phyloP scores from a whole-genome alignment of 2,888 invertebrate species.

The Stenurella melanura region DNA sequence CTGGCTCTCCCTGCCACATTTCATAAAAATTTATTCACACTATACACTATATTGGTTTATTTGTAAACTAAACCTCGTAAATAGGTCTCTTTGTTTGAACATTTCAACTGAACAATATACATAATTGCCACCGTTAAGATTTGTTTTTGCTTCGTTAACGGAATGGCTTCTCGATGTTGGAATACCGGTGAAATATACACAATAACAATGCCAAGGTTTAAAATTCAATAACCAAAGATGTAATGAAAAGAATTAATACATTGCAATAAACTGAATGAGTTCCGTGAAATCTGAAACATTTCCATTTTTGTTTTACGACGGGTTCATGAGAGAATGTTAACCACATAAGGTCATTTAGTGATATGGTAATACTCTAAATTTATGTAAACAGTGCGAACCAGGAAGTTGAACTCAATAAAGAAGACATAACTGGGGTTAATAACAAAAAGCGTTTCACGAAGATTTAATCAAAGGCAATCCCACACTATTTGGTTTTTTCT shows the following conservation, averaged over 20 bases:
- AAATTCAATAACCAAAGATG: slow-evolving; percentile 13
- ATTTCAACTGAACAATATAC: slow-evolving; percentile 33
- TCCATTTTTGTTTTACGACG: background rate
- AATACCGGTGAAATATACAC: background rate
- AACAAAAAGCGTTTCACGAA: too few species aligned
- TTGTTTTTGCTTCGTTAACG: slow-evolving; percentile 17
- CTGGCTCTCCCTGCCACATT: slow-evolving; percentile 62
- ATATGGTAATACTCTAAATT: background rate
- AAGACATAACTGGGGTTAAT: too few species aligned
- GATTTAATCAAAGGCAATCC: too few species aligned
- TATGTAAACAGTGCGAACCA: too few species aligned
- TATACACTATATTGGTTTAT: slow-evolving; percentile 58
- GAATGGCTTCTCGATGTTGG: slow-evolving; percentile 1
- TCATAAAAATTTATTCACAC: slow-evolving; percentile 68
- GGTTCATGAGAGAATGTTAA: background rate
- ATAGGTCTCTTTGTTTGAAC: slow-evolving; percentile 55
- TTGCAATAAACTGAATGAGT: slow-evolving; percentile 2
- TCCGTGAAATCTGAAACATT: background rate
- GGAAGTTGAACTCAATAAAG: too few species aligned
- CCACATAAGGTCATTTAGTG: background rate
- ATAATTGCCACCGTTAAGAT: slow-evolving; percentile 21
- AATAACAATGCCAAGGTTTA: background rate
- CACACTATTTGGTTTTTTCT: too few species aligned
- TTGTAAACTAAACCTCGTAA: slow-evolving; percentile 60
- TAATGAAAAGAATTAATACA: slow-evolving; percentile 10